Conservation (phyloP, 2,888 invertebrate species). For the Miltochrista miniata region DNA sequence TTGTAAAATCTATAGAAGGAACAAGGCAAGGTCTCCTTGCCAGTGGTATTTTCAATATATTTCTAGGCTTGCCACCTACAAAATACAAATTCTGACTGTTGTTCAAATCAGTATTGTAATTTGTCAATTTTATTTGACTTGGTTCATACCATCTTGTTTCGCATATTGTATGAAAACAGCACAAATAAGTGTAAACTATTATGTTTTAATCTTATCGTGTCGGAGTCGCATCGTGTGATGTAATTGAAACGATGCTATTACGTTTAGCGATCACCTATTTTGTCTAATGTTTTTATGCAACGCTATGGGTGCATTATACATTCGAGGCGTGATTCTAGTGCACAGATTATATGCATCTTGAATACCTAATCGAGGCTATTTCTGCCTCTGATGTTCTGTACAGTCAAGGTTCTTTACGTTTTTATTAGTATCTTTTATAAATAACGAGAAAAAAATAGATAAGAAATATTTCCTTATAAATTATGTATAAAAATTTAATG, state of each 20-base stretch:
- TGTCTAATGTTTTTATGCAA: constrained; percentile 39
- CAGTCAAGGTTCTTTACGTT: constrained; percentile 5
- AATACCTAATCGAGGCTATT: constrained; percentile 28
- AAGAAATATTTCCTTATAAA: constrained; percentile 3
- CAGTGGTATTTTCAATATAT: no score
- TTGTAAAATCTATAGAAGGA: no score
- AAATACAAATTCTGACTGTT: no score
- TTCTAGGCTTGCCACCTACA: no score
- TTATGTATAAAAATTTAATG: no score
- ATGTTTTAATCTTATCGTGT: neutral
- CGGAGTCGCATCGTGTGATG: neutral
- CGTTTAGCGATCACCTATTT: constrained; percentile 40
- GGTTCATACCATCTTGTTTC: no score
- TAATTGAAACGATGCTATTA: constrained; percentile 2
- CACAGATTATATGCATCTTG: constrained; percentile 33
- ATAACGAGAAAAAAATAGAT: neutral
- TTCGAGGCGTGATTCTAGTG: constrained; percentile 31
- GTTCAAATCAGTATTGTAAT: no score
- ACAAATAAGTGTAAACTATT: no score
- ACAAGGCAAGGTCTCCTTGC: no score
- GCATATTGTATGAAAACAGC: no score
- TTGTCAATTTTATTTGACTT: no score
- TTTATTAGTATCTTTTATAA: neutral
- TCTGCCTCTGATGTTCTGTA: constrained; percentile 5
- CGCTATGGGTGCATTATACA: constrained; percentile 28